phyloP scores from a whole-genome alignment of 2,888 invertebrate genomes.

The Nebria brevicollis region DNA sequence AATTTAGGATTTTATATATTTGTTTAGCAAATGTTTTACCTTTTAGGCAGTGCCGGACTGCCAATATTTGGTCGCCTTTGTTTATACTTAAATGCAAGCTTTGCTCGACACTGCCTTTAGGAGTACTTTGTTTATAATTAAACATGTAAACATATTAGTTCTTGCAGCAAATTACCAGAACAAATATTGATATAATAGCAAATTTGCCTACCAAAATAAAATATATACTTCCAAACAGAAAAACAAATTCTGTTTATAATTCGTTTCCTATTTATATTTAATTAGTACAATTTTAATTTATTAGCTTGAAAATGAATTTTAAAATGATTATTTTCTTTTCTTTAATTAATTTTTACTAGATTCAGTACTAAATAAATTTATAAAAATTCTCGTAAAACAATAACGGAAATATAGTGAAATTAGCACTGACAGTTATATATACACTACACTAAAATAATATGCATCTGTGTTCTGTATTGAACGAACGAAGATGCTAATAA shows the following conservation, averaged over 20 bases:
- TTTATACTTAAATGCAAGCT: too few species aligned
- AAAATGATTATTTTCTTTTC: too few species aligned
- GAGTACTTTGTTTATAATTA: background rate
- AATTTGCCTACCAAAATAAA: background rate
- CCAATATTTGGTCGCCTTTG: too few species aligned
- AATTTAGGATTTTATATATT: background rate
- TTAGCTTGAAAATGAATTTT: too few species aligned
- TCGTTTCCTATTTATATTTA: too few species aligned
- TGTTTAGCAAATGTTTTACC: background rate
- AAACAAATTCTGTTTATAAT: too few species aligned
- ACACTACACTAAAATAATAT: background rate
- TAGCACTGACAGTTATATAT: background rate
- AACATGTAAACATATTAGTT: background rate
- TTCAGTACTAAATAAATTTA: too few species aligned
- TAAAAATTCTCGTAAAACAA: background rate
- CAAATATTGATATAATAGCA: background rate
- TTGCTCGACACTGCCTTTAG: too few species aligned
- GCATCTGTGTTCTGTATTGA: background rate
- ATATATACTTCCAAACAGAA: too few species aligned
- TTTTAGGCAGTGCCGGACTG: background rate
- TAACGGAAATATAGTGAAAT: background rate
- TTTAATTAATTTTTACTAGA: too few species aligned
- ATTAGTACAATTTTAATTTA: too few species aligned
- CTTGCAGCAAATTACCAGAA: background rate
- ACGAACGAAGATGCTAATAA: slow-evolving; percentile 18